Percentiles rank a stretch among this genome's conserved stretches.
These are phyloP conservation scores for Lepus europaeus DNA, from an alignment of 2,113 vertebrate species.

Conservation along the genomic window DNA sequence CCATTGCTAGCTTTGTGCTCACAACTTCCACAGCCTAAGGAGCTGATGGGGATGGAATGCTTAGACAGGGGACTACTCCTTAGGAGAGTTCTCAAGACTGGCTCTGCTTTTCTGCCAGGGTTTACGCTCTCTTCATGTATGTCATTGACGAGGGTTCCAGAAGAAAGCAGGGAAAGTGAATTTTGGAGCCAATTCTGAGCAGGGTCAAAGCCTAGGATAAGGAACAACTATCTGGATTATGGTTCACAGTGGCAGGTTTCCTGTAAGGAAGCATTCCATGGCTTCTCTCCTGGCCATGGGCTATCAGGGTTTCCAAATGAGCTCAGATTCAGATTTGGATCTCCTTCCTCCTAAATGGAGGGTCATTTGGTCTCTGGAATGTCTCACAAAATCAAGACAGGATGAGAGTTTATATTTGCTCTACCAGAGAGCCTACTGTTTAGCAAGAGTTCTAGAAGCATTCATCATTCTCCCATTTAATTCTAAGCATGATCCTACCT, in stretches of 20 bases:
- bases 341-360: neutral
- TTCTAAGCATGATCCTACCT: neutral
- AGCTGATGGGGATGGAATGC: neutral
- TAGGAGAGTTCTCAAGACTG: neutral
- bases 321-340: neutral
- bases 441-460: neutral
- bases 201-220: neutral
- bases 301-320: neutral
- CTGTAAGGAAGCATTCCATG: neutral
- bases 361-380: neutral
- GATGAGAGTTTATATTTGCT: neutral
- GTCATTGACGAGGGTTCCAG: neutral
- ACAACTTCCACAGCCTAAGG: neutral
- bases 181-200: neutral
- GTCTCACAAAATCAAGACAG: neutral
- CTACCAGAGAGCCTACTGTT: neutral
- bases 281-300: neutral
- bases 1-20: neutral
- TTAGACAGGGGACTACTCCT: neutral
- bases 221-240: neutral
- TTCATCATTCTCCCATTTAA: neutral
- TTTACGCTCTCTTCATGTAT: neutral
- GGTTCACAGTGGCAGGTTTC: neutral
- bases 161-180: neutral
- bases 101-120: neutral